Conservation (phyloP, 2,888 invertebrate species). For the Prenolepis imparis region DNA sequence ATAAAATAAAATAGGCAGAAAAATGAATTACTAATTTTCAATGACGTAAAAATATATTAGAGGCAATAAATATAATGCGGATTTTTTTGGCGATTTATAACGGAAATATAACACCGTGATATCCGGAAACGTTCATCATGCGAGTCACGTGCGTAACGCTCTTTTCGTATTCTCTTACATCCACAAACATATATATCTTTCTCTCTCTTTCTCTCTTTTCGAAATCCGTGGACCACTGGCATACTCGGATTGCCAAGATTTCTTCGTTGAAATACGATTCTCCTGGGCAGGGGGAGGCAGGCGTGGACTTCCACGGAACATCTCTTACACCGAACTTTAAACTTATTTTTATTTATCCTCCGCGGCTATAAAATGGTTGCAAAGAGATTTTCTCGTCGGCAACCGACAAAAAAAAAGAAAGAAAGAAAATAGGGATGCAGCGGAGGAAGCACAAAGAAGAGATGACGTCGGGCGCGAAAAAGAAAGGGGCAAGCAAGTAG, state of each 20-base stretch:
- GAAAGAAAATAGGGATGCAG: slow-evolving; percentile 21
- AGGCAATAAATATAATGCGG: slow-evolving; percentile 27
- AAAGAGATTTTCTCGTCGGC: slow-evolving; percentile 52
- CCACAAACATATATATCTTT: slow-evolving; percentile 57
- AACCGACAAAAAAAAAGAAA: slow-evolving; percentile 44
- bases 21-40: not conserved
- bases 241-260: slow-evolving; percentile 51
- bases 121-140: slow-evolving; percentile 25
- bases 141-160: slow-evolving; percentile 48
- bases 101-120: slow-evolving; percentile 41
- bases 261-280: slow-evolving; percentile 60
- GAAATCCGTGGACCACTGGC: slow-evolving; percentile 57
- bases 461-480: slow-evolving; percentile 47
- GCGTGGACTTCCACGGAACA: slow-evolving; percentile 24
- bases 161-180: slow-evolving; percentile 19
- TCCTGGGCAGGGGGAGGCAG: slow-evolving; percentile 27
- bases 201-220: slow-evolving; percentile 54
- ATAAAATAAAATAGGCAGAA: not conserved
- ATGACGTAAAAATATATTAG: not conserved
- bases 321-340: slow-evolving; percentile 44
- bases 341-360: slow-evolving; percentile 59
- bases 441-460: slow-evolving; percentile 45
- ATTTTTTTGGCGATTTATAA: slow-evolving; percentile 18
- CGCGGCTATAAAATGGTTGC: slow-evolving; percentile 58
- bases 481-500: slow-evolving; percentile 22